Conservation (phyloP, 2,888 invertebrate genomes). For the Thera obeliscata region DNA sequence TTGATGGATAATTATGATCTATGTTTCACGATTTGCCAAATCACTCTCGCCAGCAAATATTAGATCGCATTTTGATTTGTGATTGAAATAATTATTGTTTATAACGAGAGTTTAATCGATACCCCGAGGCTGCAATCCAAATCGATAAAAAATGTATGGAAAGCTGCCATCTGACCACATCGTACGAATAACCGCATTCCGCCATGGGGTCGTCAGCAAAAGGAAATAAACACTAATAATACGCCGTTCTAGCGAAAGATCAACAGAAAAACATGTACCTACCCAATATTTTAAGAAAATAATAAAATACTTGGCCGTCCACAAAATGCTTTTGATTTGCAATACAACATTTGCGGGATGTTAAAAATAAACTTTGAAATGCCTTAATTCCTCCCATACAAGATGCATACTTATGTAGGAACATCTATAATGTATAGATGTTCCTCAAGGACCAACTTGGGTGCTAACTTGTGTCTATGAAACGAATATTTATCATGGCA, state of each 20-base stretch:
- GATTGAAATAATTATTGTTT: constrained; percentile 56
- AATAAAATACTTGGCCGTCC: neutral
- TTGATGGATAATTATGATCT: constrained; percentile 35
- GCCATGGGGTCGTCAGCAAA: constrained; percentile 51
- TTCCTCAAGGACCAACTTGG: no score
- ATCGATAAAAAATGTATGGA: constrained; percentile 67
- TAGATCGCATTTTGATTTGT: constrained; percentile 51
- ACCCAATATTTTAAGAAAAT: neutral
- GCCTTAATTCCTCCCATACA: no score
- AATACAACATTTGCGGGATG: no score
- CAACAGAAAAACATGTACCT: constrained; percentile 5
- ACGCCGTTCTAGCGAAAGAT: constrained; percentile 39
- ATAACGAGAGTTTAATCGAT: constrained; percentile 59
- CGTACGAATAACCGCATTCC: constrained; percentile 69
- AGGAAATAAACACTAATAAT: constrained; percentile 43
- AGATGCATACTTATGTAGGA: no score
- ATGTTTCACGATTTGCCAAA: constrained; percentile 39
- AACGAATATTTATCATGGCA: no score
- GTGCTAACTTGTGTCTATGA: no score
- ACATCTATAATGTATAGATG: no score
- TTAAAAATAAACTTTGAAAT: no score
- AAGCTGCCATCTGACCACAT: constrained; percentile 58
- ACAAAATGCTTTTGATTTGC: no score
- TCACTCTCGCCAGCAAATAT: constrained; percentile 49
- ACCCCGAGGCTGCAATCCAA: constrained; percentile 53